Percentiles rank a stretch among this genome's conserved stretches.
Conservation (phyloP, 2,113 vertebrate genomes). For the Daboia siamensis region DNA sequence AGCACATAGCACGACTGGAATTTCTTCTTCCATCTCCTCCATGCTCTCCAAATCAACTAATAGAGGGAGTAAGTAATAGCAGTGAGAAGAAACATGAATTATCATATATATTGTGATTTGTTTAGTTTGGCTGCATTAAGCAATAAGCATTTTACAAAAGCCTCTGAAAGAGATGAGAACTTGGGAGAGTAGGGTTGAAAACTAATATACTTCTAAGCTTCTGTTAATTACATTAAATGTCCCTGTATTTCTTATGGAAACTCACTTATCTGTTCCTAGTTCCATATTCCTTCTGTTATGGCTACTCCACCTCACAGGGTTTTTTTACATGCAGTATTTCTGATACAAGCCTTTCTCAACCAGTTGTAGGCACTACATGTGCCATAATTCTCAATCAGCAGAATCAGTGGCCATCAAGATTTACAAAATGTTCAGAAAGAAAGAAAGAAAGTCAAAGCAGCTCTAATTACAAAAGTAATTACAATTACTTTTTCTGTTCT, state of each 20-base stretch:
- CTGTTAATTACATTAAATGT: background rate
- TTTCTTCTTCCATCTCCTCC: constrained; percentile 67
- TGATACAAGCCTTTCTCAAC: background rate
- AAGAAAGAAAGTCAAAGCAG: background rate
- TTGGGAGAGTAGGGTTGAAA: background rate
- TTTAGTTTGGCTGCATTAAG: background rate
- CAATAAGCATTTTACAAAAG: background rate
- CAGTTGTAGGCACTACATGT: background rate
- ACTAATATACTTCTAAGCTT: background rate
- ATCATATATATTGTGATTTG: background rate
- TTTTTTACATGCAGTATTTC: background rate
- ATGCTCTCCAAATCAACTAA: constrained; percentile 61
- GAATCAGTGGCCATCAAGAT: background rate
- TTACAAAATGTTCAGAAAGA: background rate
- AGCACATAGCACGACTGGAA: constrained; percentile 88
- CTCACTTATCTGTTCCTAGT: background rate
- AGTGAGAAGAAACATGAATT: background rate
- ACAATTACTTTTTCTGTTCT: background rate
- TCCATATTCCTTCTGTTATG: background rate
- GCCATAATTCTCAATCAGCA: background rate
- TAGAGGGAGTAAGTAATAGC: background rate
- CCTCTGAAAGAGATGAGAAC: background rate
- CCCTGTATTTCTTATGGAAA: background rate
- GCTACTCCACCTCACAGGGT: background rate
- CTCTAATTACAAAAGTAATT: background rate